Base-by-base conservation (phyloP, 2,888 invertebrate genomes). In the Himalopsyche tibetana region DNA sequence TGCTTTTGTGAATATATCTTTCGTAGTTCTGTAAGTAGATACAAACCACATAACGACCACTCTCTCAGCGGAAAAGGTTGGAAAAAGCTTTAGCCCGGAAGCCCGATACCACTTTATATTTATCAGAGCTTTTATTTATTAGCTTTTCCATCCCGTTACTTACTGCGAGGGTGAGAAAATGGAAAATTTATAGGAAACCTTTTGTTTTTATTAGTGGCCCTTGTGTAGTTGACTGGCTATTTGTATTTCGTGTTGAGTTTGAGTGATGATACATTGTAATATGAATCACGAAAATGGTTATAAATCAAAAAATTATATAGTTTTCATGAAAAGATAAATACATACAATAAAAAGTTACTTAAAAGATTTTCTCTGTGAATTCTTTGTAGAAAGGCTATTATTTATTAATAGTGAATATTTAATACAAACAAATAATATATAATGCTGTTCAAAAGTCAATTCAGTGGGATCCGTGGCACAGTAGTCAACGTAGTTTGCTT, bases 111-210 rank as follows among this genome's bases (percentile, higher is more conserved):
- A 63, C 63, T 63, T 63, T 63, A 63, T 63, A 63, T 63, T 63
- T 63, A 63, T 63, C 63, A 63, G 63, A 63, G 63, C 63, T 19
- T 63, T 63, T 63, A 63, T 63, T 63, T 63, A 63, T 63, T 63
- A 63, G 63, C 63, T 63, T 63, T 63, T 63, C 63, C 63, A 63
- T 63, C 63, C 63, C 28, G n/a, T 63, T 63, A 63, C 63, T 63
- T 63, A 63, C 63, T 19, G 28, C 19, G 19, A 63, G 63, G 63
- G 63, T 63, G 63, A 63, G 28, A 63, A 63, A 63, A 63, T 63
- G 63, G 63, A 28, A 63, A 63, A 63, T 19, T 19, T 63, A 63
- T 63, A 19, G 9, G 28, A 63, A 63, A 63, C 63, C 63, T 63
- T 63, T 63, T 63, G 63, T 63, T 63, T 63, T 63, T 19, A n/a